Percentiles rank a stretch among this genome's conserved stretches.
Evolutionary conservation across 2,113 vertebrate genomes (phyloP).

Genomic region (Meriones unguiculatus): DNA sequence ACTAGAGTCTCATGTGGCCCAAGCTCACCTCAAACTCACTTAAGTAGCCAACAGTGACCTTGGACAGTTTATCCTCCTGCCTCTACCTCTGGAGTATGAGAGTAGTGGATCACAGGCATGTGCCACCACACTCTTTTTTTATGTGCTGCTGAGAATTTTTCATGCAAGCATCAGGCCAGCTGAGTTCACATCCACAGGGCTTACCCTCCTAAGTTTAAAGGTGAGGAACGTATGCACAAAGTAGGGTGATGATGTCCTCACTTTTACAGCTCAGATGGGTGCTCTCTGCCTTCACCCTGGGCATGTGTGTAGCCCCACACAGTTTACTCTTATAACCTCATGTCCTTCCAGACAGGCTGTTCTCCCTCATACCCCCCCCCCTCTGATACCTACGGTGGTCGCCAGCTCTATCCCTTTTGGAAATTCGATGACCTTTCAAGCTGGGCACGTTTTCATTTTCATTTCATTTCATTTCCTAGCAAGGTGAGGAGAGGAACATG

Average conservation of each 20-base stretch:
- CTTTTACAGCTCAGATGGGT: background rate
- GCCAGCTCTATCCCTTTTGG: background rate
- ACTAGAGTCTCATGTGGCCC: background rate
- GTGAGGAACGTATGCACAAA: background rate
- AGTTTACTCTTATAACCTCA: background rate
- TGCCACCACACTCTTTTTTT: background rate
- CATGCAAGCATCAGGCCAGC: background rate
- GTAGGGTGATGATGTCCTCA: background rate
- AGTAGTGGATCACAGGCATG: background rate
- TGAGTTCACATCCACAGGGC: background rate
- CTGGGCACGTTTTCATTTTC: background rate
- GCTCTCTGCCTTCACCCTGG: background rate
- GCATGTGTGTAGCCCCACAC: rapidly evolving
- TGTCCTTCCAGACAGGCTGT: background rate
- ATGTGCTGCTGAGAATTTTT: background rate
- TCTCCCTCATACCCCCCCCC: background rate
- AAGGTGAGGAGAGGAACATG: background rate
- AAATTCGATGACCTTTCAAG: background rate
- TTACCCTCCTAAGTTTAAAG: background rate
- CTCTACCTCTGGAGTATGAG: too few species aligned
- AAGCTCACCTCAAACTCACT: background rate
- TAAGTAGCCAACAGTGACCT: background rate
- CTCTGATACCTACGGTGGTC: too few species aligned
- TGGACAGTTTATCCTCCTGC: background rate
- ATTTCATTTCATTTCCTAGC: background rate